A percentile compares a stretch with the other conserved stretches of the same genome.
Evolutionary conservation across 2,797 vertebrate genomes (phyloP).

Genomic region (Pseudomugil tenellus): DNA sequence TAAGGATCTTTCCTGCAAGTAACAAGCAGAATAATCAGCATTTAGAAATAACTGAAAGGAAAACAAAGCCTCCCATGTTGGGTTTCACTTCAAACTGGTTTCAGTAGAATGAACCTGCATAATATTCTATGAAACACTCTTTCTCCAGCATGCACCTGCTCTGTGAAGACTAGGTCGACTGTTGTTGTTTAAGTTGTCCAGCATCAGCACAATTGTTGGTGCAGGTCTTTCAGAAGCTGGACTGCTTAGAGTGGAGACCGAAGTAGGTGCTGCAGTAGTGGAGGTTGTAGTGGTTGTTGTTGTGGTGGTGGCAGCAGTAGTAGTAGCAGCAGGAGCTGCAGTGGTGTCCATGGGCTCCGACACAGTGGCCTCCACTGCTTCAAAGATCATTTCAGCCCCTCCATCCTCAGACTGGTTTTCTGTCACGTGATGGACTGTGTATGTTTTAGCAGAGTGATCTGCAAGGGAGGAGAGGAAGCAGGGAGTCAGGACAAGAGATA

Average conservation of each 20-base stretch:
- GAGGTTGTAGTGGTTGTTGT: constrained; percentile 30
- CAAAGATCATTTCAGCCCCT: constrained; percentile 66
- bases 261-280: constrained; percentile 44
- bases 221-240: constrained; percentile 56
- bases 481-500: constrained; percentile 10
- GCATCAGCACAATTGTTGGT: constrained; percentile 60
- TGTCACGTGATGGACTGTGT: constrained; percentile 72
- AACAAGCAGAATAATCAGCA: constrained; percentile 24
- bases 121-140: too few relatives aligned
- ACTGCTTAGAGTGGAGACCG: constrained; percentile 41
- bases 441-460: constrained; percentile 82
- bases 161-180: constrained; percentile 74
- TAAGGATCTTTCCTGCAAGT: constrained; percentile 80
- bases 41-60: background rate
- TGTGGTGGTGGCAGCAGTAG: constrained; percentile 4
- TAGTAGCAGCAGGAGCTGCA: constrained; percentile 32
- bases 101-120: background rate
- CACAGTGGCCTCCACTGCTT: constrained; percentile 63
- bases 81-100: too few relatives aligned
- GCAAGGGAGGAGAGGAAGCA: constrained; percentile 15
- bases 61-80: constrained; percentile 8
- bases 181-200: constrained; percentile 79
- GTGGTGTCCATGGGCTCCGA: constrained; percentile 31
- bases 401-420: constrained; percentile 77
- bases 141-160: constrained; percentile 75